Base-by-base conservation (phyloP, 2,888 invertebrate genomes). In the Leptarthrus brevirostris region DNA sequence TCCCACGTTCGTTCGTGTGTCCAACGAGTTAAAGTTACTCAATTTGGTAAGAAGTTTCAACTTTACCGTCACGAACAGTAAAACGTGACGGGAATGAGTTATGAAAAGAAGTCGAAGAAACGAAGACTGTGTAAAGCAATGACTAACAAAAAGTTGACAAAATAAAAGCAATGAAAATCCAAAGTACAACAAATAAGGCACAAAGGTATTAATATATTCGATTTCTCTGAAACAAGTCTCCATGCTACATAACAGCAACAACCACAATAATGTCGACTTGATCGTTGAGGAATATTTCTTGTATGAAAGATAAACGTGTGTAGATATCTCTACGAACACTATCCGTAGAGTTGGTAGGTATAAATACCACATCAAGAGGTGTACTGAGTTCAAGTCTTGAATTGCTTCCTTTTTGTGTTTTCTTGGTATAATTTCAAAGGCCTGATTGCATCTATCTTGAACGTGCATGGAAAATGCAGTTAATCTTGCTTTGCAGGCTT, bases 21-120 rank as follows among this genome's bases (percentile, higher is more conserved):
- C 30, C 36, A 58, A 10, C 30, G 18, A 36, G 18, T 58, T 58
- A 20, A 58, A 34, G 58, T 58, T 58, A 36, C 58, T 58, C 34
- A 34, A 58, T 58, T 34, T 58, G 58, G 58, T 58, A 58, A 58
- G 58, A 58, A 58, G 58, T 58, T 58, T 20, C 58, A 18, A 58
- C 36, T 34, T 58, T 36, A 58, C 22, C 36, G 58, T 58, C 58
- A 18, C 58, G 58, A 58, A 34, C 58, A 36, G 18, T 34, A 58
- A 58, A 58, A 58, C 58, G 58, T 58, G 58, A 58, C n/a, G 58
- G 34, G 58, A 58, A 58, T 58, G 36, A 18, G 34, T 58, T 34
- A 36, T 58, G 0, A 58, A 36, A 58, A 58, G 36, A 58, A 36
- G 36, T 58, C 40, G 36, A 58, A 18, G 36, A 58, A 36, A 58